Evolutionary conservation across 2,797 vertebrate species (phyloP).

Genomic region (Pipistrellus nathusii): DNA sequence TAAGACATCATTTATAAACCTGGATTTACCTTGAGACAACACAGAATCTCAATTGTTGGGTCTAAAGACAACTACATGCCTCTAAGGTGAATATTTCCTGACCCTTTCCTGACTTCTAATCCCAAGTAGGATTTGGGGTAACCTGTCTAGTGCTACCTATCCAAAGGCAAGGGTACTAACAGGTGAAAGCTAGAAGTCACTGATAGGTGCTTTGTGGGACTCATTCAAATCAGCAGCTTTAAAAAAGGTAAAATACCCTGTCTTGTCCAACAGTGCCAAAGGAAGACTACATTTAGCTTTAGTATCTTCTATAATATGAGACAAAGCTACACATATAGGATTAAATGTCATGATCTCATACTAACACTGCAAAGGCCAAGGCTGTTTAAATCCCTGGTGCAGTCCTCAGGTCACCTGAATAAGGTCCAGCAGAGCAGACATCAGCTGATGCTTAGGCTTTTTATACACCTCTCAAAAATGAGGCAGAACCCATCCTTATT

Average conservation of each 20-base stretch:
- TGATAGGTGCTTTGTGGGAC: not conserved
- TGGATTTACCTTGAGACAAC: not conserved
- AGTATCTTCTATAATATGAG: not conserved
- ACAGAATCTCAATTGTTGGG: not conserved
- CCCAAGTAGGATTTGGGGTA: not conserved
- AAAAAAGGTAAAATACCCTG: not conserved
- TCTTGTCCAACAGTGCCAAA: not conserved
- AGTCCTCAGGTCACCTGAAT: not conserved
- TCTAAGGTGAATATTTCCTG: not conserved
- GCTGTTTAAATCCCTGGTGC: not conserved
- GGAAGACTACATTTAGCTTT: not conserved
- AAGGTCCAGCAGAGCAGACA: not conserved
- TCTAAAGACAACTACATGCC: not conserved
- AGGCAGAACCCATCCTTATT: not conserved
- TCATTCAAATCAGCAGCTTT: not conserved
- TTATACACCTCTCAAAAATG: not conserved
- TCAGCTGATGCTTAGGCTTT: not conserved
- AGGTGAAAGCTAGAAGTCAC: not conserved
- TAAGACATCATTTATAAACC: conserved; percentile 17
- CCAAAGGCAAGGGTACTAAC: not conserved
- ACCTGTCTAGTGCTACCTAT: not conserved
- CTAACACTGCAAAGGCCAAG: not conserved
- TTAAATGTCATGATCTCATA: not conserved
- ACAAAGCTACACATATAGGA: not conserved
- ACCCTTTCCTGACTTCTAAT: not conserved